A percentile compares a stretch with the other conserved stretches of the same genome.
These are phyloP conservation scores for Melanerpes aurifrons DNA, from an alignment of 2,113 vertebrate genomes.

Conservation along the genomic window DNA sequence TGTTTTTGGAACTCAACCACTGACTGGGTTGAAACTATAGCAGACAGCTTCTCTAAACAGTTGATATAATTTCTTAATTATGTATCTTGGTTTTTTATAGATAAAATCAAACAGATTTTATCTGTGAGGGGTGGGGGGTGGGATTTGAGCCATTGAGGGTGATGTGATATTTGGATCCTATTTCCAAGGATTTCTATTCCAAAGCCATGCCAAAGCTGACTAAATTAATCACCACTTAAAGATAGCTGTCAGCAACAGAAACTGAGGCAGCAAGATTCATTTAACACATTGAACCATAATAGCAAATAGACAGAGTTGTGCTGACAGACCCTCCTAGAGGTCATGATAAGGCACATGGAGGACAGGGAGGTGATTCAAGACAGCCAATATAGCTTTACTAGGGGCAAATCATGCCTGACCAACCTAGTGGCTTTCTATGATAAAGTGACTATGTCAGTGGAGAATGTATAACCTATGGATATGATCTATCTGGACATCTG, in stretches of 20 bases:
- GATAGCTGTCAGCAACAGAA: conserved; percentile 14
- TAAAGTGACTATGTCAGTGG: too few relatives aligned
- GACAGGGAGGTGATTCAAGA: too few relatives aligned
- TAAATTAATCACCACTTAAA: conserved; percentile 36
- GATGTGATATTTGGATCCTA: not conserved
- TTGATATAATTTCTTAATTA: not conserved
- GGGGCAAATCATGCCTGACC: too few relatives aligned
- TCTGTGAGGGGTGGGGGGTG: too few relatives aligned
- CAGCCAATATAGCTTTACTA: too few relatives aligned
- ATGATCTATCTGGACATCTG: too few relatives aligned
- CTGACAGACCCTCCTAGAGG: not conserved
- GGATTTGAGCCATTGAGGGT: not conserved
- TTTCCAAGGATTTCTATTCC: not conserved
- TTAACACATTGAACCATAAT: conserved; percentile 37
- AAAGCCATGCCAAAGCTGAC: conserved; percentile 8
- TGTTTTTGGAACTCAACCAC: too few relatives aligned
- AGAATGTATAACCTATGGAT: too few relatives aligned
- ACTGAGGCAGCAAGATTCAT: conserved; percentile 9
- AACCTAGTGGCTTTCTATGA: too few relatives aligned
- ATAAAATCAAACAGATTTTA: not conserved
- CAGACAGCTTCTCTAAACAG: not conserved
- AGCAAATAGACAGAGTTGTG: not conserved
- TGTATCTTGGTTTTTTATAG: not conserved
- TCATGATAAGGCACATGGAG: too few relatives aligned
- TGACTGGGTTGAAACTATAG: too few relatives aligned